Percentiles rank a stretch among this genome's conserved stretches.
These are phyloP conservation scores for Pollimyrus isidori DNA, from an alignment of 2,113 vertebrate genomes.

Conservation along the genomic window DNA sequence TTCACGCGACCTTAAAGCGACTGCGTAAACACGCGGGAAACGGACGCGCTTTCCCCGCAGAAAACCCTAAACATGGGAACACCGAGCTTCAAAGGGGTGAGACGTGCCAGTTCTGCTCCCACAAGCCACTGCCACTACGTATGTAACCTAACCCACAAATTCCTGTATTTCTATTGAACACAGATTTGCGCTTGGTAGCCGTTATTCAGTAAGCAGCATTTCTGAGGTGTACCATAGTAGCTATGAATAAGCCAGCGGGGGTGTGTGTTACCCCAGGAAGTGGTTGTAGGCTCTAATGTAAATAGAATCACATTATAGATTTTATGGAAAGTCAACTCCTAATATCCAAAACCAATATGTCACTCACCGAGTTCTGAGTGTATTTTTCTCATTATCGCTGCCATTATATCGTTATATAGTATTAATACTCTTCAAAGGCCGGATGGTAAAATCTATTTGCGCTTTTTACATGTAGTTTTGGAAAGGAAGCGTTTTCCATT, in stretches of 20 bases:
- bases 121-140: not conserved
- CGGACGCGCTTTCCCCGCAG: not conserved
- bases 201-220: not conserved
- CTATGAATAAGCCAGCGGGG: not conserved
- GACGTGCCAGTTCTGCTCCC: not conserved
- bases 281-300: not conserved
- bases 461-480: not conserved
- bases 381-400: not conserved
- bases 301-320: not conserved
- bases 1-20: not conserved
- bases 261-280: not conserved
- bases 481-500: not conserved
- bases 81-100: not conserved
- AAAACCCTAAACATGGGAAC: not conserved
- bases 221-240: not conserved
- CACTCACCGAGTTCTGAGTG: not conserved
- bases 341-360: not conserved
- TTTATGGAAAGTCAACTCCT: not conserved
- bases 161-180: constrained; percentile 7
- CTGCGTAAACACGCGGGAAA: not conserved
- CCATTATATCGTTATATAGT: not conserved
- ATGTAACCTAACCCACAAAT: constrained; percentile 10
- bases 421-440: not conserved
- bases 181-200: not conserved
- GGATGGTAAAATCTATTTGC: not conserved